These are phyloP conservation scores for Heliornis fulica DNA, from an alignment of 2,113 vertebrate genomes.

Conservation along the genomic window DNA sequence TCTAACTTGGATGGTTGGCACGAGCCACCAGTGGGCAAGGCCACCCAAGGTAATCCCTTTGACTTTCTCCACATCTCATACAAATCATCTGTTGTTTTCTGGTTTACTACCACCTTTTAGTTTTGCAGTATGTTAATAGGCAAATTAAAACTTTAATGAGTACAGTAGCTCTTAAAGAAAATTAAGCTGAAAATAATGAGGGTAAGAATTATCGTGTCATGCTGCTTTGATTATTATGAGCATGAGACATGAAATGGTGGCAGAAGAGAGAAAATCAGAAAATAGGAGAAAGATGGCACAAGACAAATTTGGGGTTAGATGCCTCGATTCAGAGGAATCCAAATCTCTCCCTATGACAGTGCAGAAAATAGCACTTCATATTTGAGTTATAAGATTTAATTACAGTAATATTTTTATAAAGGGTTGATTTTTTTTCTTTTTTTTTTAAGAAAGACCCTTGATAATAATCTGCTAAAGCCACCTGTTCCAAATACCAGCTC, in stretches of 20 bases:
- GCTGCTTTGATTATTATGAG: background rate
- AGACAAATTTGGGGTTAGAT: background rate
- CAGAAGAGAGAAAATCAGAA: background rate
- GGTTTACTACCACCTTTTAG: background rate
- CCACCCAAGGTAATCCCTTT: background rate
- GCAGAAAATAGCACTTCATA: background rate
- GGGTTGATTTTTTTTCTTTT: background rate
- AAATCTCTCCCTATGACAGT: background rate
- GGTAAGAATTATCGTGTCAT: background rate
- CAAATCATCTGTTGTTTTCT: background rate
- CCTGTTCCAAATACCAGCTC: background rate
- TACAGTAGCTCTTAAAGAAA: background rate
- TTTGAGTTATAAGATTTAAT: background rate
- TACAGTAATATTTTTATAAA: background rate
- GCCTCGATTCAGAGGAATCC: background rate
- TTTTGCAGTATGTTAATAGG: fast-evolving
- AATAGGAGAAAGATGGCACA: background rate
- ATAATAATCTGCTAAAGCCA: background rate
- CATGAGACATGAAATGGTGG: background rate
- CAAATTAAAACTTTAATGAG: background rate
- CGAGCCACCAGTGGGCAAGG: background rate
- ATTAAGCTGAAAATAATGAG: background rate
- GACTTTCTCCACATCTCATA: background rate
- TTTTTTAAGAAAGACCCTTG: background rate
- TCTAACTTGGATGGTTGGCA: background rate